These are phyloP conservation scores for Sanderia malayensis DNA, from an alignment of 30 jellyfish, hydroid and myxozoan species.

Conservation along the genomic window DNA sequence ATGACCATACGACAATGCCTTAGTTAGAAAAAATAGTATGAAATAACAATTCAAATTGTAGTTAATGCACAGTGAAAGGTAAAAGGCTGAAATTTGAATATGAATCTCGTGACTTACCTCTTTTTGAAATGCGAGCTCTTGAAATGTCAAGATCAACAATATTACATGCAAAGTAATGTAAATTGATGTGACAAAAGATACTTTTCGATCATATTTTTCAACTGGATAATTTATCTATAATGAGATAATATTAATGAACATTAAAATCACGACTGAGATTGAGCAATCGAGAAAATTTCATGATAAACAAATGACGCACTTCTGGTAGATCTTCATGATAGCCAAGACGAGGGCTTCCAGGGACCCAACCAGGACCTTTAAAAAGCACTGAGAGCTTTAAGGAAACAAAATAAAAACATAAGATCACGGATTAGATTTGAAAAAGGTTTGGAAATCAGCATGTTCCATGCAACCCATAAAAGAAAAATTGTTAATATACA, in stretches of 20 bases:
- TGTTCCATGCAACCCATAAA: not conserved
- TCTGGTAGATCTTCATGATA: conserved; percentile 53
- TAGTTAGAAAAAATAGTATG: not conserved
- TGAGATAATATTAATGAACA: too few species aligned
- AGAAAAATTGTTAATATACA: not conserved
- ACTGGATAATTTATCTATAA: conserved; percentile 68
- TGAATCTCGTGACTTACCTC: conserved; percentile 8
- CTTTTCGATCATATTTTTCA: conserved; percentile 22
- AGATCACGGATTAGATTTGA: too few species aligned
- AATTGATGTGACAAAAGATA: not conserved
- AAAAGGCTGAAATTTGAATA: too few species aligned
- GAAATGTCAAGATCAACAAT: conserved; percentile 28
- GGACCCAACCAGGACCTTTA: conserved; percentile 78
- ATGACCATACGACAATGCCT: conserved; percentile 35
- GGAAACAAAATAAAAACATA: not conserved
- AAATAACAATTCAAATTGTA: too few species aligned
- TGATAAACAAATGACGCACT: too few species aligned
- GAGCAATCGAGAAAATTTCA: too few species aligned
- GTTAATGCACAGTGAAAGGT: conserved; percentile 7
- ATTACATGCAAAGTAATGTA: conserved; percentile 38
- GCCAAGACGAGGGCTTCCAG: conserved; percentile 68
- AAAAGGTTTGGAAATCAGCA: too few species aligned
- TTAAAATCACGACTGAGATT: too few species aligned
- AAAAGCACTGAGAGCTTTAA: conserved; percentile 43
- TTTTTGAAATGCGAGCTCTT: conserved; percentile 39